Base-by-base conservation (phyloP, 2,797 vertebrate species). In the Myripristis murdjan region DNA sequence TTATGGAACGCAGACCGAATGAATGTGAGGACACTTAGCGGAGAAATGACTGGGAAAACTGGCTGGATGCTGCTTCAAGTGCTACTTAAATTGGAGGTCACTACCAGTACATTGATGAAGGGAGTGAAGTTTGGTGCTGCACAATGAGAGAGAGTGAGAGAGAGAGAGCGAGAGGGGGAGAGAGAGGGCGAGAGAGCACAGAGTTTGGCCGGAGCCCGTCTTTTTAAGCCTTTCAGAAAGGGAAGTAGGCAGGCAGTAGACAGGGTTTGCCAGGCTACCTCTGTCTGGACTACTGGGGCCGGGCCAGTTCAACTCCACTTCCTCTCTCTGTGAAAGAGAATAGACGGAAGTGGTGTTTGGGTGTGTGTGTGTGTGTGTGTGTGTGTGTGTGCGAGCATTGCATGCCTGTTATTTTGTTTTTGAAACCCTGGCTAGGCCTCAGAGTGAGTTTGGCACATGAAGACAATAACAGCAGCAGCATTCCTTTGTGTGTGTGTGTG, bases 381-480 rank as follows among this genome's bases (percentile, higher is more conserved):
- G 68, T 62, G 55, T 1, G 69, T 12, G 69, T 0, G 52, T 12
- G 52, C 1, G 31, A 51, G 68, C 70, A 75, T 51, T 70, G 75
- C 80, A 84, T 23, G 84, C 79, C 84, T 90, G 86, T 90, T 90
- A 87, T 89, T 90, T 90, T 93, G 89, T 92, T 93, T 86, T 91
- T 82, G 74, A 87, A 84, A 86, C 63, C 65, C 73, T 56, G 80
- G 78, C 74, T 5, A 77, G 81, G 82, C 86, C 89, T 88, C 85
- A 84, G 87, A 84, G 83, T 15, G 56, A 84, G 73, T 85, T 88
- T 86, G 73, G 75, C 81, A 81, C 82, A 88, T 75, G 77, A 91
- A 87, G 84, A 92, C 93, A 93, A 94, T 89, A 92, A 89, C 80
- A 87, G 87, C 84, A 79, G 86, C 73, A 75, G 71, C 87, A 90